Evolutionary conservation across 2,888 invertebrate genomes (phyloP).

Genomic region (Gymnocheta viridis): DNA sequence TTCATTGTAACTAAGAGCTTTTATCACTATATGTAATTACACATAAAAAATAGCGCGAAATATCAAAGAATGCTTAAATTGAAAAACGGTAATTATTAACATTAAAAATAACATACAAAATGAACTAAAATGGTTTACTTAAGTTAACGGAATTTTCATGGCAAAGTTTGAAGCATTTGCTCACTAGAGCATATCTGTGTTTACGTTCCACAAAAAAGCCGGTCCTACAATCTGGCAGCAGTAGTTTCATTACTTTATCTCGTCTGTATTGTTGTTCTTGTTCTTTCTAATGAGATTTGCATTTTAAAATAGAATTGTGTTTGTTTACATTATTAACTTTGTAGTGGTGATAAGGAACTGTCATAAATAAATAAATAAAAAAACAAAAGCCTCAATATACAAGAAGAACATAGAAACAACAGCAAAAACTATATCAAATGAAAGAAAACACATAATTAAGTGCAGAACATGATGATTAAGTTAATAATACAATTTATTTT

Average conservation of each 20-base stretch:
- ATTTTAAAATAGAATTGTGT: constrained; percentile 18
- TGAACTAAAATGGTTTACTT: no score
- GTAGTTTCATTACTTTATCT: not conserved
- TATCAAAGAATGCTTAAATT: no score
- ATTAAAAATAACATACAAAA: no score
- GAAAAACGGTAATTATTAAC: no score
- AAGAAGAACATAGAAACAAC: not conserved
- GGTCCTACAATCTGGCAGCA: not conserved
- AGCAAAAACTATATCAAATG: not conserved
- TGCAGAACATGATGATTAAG: constrained; percentile 44
- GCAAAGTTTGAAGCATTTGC: not conserved
- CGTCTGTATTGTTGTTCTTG: not conserved
- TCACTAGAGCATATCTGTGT: not conserved
- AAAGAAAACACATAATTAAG: constrained; percentile 10
- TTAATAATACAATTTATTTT: constrained; percentile 23
- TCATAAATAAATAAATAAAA: not conserved
- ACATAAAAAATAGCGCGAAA: no score
- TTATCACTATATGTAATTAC: no score
- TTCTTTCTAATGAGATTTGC: not conserved
- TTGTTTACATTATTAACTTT: constrained; percentile 40
- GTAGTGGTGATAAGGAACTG: constrained; percentile 21
- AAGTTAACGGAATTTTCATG: not conserved
- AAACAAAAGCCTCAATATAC: not conserved
- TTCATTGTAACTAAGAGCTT: no score
- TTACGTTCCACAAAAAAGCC: not conserved